Evolutionary conservation across 2,888 invertebrate species (phyloP).

Genomic region (Pollenia labialis): DNA sequence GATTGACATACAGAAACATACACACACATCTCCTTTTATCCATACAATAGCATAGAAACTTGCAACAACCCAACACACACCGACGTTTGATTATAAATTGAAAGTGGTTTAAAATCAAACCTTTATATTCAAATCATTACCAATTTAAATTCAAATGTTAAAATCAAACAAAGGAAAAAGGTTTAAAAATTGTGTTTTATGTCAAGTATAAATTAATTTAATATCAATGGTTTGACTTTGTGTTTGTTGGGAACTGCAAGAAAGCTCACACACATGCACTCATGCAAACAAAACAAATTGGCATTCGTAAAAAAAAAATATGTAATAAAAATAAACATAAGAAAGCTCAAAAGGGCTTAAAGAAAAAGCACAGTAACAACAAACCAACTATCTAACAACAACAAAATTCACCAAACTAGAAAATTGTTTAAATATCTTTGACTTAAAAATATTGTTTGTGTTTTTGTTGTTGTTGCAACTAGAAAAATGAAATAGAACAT

Average conservation of each 20-base stretch:
- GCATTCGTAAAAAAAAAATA: background rate
- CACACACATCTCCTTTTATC: background rate
- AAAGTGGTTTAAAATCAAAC: no score
- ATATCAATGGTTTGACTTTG: background rate
- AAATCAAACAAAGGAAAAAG: no score
- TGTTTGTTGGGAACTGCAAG: background rate
- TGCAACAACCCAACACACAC: background rate
- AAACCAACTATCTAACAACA: constrained; percentile 6
- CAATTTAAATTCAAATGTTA: no score
- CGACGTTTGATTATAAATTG: no score
- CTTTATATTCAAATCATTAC: no score
- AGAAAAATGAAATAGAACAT: background rate
- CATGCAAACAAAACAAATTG: background rate
- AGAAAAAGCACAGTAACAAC: constrained; percentile 34
- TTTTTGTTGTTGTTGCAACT: background rate
- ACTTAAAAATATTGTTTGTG: constrained; percentile 12
- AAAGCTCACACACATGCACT: background rate
- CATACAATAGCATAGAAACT: background rate
- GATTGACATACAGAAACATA: constrained; percentile 1
- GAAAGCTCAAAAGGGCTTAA: constrained; percentile 10
- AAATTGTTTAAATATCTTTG: no score
- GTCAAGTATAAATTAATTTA: no score
- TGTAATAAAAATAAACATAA: background rate
- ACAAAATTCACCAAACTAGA: constrained; percentile 17
- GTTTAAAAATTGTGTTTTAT: no score